Evolutionary conservation across 1,140 invertebrate genomes (phyloP), one percentile per base, ranked within the genome.

Genomic region (Aplysia californica): DNA sequence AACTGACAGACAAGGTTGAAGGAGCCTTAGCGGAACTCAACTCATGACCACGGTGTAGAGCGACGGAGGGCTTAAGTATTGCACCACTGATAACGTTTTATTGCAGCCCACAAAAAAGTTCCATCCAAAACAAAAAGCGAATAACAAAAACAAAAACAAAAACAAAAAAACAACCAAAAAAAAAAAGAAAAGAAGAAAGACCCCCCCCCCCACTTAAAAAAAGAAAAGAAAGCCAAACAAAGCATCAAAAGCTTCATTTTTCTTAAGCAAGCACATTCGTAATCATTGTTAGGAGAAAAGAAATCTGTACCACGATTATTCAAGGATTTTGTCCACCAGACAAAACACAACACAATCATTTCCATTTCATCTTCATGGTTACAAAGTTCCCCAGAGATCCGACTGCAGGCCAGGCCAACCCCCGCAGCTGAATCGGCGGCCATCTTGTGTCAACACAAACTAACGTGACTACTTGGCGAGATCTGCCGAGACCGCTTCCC

Each of bases 391-490:
- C n/a, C n/a, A n/a, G 44, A n/a, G 44, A 50, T 50, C 44, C 44
- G 44, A 50, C n/a, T 50, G 10, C 44, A n/a, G 10, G 44, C n/a
- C 44, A 50, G 33, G 23, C 3, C 29, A 65, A 36, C 39, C 61
- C 35, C 23, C 61, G 21, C 31, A 3, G 1, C 1, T 36, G 61
- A 2, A 31, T 33, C 29, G 18, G 15, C 50, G 21, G 68, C 36
- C 44, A 70, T 56, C 68, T 33, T 70, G 31, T 56, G 68, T 70
- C 68, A 70, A 70, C 50, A 68, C 2, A 29, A 10, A 6, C 20
- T 35, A 70, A 70, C 68, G 68, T 70, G 68, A 70, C 68, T 56
- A 70, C 26, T 6, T 50, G 41, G 50, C 68, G 29, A 70, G 68
- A 39, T 55, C 50, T 70, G 68, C 55, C 68, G 29, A 56, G 44